A percentile compares a stretch with the other conserved stretches of the same genome.
Conservation (phyloP, 2,888 invertebrate genomes). For the Nomada flava region DNA sequence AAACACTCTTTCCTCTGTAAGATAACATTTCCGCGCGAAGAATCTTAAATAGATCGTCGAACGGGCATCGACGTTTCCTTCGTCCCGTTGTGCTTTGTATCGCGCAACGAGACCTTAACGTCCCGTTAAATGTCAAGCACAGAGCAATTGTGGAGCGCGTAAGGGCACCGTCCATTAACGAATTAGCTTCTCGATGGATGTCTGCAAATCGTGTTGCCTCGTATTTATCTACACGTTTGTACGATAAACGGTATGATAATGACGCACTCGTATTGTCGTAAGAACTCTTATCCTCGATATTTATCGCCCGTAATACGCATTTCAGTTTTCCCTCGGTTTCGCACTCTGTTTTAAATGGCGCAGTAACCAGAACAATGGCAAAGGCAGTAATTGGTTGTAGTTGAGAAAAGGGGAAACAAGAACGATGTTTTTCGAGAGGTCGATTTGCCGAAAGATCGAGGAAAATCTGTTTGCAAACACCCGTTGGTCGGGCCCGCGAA, state of each 20-base stretch:
- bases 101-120: slow-evolving; percentile 28
- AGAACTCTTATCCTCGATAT: background rate
- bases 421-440: background rate
- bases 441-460: slow-evolving; percentile 5
- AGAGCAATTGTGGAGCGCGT: background rate
- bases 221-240: background rate
- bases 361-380: background rate
- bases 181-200: slow-evolving; percentile 7
- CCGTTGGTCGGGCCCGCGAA: slow-evolving; percentile 8
- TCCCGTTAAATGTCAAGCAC: slow-evolving; percentile 13
- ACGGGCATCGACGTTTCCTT: slow-evolving; percentile 31
- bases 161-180: background rate
- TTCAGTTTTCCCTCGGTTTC: background rate
- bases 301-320: background rate
- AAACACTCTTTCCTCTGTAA: slow-evolving; percentile 48
- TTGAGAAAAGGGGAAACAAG: background rate
- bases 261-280: background rate
- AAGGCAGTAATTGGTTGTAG: background rate
- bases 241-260: slow-evolving; percentile 5
- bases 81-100: background rate
- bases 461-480: slow-evolving; percentile 66
- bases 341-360: too few species aligned
- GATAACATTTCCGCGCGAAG: slow-evolving; percentile 60
- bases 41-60: slow-evolving; percentile 54
- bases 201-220: background rate